Evolutionary conservation across 2,113 vertebrate genomes (phyloP).

Genomic region (Psettodes erumei): DNA sequence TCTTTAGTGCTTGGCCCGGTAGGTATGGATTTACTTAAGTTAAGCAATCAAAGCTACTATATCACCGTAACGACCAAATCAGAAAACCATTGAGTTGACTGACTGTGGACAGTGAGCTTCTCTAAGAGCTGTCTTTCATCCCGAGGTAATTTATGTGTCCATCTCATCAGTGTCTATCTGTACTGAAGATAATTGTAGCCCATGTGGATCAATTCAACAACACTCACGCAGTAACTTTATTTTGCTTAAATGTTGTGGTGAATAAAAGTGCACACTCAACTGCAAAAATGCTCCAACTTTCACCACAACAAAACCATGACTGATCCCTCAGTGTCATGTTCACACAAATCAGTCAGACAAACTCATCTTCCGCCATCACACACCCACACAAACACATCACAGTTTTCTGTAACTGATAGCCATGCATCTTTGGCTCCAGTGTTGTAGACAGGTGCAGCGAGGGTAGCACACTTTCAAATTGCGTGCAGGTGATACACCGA

Average conservation of each 20-base stretch:
- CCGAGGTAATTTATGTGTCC: background rate
- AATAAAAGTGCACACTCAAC: background rate
- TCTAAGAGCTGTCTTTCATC: background rate
- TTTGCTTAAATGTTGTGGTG: background rate
- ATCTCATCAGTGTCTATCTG: background rate
- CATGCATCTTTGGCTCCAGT: no score
- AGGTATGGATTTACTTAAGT: slow-evolving; percentile 35
- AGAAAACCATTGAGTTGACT: background rate
- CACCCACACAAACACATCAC: background rate
- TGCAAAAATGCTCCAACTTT: background rate
- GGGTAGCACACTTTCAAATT: no score
- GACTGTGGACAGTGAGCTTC: slow-evolving; percentile 2
- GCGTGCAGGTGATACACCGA: no score
- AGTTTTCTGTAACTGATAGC: no score
- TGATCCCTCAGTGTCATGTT: background rate
- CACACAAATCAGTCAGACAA: background rate
- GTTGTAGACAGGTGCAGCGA: no score
- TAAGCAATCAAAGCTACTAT: slow-evolving; percentile 16
- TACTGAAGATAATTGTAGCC: background rate
- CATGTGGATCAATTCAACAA: background rate
- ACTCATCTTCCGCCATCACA: background rate
- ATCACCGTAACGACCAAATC: slow-evolving; percentile 7
- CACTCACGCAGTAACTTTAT: background rate
- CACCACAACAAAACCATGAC: background rate
- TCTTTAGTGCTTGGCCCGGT: slow-evolving; percentile 9